Evolutionary conservation across 1,140 invertebrate species (phyloP).

Genomic region (Papilio aristodemus): DNA sequence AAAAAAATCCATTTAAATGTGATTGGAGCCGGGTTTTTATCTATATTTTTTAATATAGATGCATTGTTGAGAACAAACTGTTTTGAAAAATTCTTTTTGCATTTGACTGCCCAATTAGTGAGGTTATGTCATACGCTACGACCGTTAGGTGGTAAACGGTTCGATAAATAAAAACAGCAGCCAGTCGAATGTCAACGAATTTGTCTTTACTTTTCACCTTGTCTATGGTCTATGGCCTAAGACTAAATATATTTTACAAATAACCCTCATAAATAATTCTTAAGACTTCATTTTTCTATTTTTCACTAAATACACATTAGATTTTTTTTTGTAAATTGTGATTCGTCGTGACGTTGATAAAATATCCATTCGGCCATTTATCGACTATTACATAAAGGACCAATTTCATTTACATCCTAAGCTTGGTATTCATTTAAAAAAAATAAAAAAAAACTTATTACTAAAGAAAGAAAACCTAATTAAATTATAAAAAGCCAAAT

Average conservation of each 20-base stretch:
- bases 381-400: not conserved
- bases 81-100: no score
- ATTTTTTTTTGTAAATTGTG: constrained; percentile 1
- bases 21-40: no score
- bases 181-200: not conserved
- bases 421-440: constrained; percentile 7
- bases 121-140: no score
- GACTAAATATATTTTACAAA: not conserved
- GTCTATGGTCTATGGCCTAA: not conserved
- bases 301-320: not conserved
- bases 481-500: constrained; percentile 9
- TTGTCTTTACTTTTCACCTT: not conserved
- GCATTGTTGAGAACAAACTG: no score
- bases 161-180: no score
- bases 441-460: constrained; percentile 4
- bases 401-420: constrained; percentile 10
- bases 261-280: not conserved
- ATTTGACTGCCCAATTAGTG: no score
- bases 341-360: not conserved
- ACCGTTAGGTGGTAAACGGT: no score
- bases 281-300: not conserved
- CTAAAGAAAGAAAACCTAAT: not conserved
- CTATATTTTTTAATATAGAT: no score
- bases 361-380: not conserved
- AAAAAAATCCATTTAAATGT: no score